A percentile compares a stretch with the other conserved stretches of the same genome.
Evolutionary conservation across 2,113 vertebrate genomes (phyloP).

Genomic region (Macrotus californicus): DNA sequence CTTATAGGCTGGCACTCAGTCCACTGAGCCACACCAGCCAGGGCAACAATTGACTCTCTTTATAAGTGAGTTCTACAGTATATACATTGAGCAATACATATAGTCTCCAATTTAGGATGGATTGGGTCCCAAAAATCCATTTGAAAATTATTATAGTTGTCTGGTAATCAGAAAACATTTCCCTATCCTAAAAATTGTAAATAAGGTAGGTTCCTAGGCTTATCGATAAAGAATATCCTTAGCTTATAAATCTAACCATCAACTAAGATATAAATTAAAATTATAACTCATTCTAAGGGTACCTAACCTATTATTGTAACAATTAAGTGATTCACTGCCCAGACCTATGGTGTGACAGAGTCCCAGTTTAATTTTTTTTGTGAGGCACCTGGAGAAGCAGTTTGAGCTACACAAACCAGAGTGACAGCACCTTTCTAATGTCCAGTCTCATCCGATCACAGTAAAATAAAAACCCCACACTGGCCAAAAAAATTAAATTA

Average conservation of each 20-base stretch:
- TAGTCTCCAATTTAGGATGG: background rate
- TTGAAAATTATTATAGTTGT: background rate
- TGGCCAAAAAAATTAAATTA: no score
- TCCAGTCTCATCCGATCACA: background rate
- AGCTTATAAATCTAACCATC: background rate
- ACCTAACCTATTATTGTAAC: background rate
- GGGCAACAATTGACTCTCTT: background rate
- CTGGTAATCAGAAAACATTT: background rate
- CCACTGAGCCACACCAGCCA: no score
- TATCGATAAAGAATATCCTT: background rate
- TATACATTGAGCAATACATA: background rate
- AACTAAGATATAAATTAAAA: constrained; percentile 5
- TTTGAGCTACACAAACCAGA: background rate
- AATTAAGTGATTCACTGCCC: background rate
- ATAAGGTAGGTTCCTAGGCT: background rate
- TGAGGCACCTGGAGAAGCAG: background rate
- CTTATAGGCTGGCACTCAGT: no score
- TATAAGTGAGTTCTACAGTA: background rate
- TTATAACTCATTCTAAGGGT: background rate
- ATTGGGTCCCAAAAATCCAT: background rate
- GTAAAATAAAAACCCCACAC: background rate
- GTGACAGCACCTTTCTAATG: background rate
- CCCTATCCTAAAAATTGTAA: background rate
- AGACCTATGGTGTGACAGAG: background rate
- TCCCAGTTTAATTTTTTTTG: background rate